Conservation (phyloP, 92 coral and sea anemone species). For the Montipora capitata region DNA sequence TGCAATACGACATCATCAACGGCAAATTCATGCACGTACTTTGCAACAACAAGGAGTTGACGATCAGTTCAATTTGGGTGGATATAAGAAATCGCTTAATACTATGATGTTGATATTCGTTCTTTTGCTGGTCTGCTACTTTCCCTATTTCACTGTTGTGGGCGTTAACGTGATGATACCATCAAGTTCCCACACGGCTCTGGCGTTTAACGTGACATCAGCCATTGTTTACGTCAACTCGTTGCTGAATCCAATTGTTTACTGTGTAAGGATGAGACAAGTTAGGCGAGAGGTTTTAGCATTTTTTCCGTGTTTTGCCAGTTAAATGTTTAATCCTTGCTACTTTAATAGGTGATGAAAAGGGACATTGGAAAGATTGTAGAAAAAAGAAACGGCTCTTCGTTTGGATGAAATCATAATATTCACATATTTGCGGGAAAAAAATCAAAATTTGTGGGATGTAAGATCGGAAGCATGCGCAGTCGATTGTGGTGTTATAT, state of each 20-base stretch:
- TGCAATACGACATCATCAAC: constrained; percentile 15
- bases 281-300: constrained; percentile 37
- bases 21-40: constrained; percentile 1
- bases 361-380: not conserved
- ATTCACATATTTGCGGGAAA: no score
- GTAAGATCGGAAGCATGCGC: no score
- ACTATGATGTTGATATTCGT: not conserved
- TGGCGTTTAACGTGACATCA: constrained; percentile 25
- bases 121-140: constrained; percentile 1
- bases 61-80: not conserved
- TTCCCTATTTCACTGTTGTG: constrained; percentile 10
- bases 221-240: constrained; percentile 55
- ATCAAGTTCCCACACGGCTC: not conserved
- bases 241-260: constrained; percentile 61
- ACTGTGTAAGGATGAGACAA: constrained; percentile 59
- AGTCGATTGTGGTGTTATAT: no score
- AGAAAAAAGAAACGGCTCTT: no score
- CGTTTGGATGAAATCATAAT: no score
- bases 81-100: constrained; percentile 9
- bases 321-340: not conserved
- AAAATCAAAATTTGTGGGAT: no score
- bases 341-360: not conserved
- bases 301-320: not conserved
- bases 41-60: not conserved
- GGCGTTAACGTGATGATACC: not conserved